A percentile compares a stretch with the other conserved stretches of the same genome.
phyloP scores from a whole-genome alignment of 2,888 invertebrate species.

The Luperina nickerlii region DNA sequence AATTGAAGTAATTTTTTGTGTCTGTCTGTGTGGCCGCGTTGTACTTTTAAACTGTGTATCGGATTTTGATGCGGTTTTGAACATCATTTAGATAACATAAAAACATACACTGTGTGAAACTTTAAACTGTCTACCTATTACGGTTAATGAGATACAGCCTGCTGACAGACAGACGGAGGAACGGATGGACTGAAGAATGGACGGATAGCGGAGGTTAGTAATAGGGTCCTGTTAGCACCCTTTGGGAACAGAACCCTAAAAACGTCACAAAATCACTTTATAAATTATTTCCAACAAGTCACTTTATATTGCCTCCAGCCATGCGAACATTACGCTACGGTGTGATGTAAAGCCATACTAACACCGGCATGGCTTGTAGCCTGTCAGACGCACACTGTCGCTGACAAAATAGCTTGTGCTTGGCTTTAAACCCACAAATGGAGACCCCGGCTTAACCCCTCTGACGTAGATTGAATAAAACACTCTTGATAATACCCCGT shows the following conservation, averaged over 20 bases:
- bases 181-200: too few species aligned
- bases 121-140: too few species aligned
- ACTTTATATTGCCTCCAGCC: not conserved
- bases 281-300: not conserved
- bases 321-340: conserved; percentile 43
- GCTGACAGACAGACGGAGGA: too few species aligned
- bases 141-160: too few species aligned
- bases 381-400: conserved; percentile 68
- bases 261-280: not conserved
- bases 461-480: conserved; percentile 67
- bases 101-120: too few species aligned
- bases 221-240: too few species aligned
- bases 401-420: conserved; percentile 72
- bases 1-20: not conserved
- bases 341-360: conserved; percentile 53
- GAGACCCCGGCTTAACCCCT: conserved; percentile 66
- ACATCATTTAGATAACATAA: not conserved
- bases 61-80: not conserved
- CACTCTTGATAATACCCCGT: conserved; percentile 62
- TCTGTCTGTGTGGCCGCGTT: not conserved
- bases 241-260: not conserved
- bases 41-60: not conserved
- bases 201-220: too few species aligned
- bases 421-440: conserved; percentile 70
- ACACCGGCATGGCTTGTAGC: conserved; percentile 64